phyloP scores from a whole-genome alignment of 2,797 vertebrate species.

The Bradypodion pumilum region DNA sequence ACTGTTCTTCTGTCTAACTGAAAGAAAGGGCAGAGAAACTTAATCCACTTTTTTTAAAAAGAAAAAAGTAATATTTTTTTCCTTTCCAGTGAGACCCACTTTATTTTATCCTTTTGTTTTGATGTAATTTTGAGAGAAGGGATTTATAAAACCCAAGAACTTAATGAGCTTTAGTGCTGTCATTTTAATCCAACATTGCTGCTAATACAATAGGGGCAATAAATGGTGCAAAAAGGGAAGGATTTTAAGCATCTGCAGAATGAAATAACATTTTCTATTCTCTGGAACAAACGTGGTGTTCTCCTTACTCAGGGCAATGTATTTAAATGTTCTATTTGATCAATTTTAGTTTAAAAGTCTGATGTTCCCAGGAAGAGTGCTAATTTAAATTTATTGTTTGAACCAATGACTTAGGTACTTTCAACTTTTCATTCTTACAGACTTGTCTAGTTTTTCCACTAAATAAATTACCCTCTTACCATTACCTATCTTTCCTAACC shows the following conservation, averaged over 20 bases:
- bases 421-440: not conserved
- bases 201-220: conserved; percentile 60
- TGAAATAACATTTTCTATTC: conserved; percentile 57
- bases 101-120: conserved; percentile 74
- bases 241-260: conserved; percentile 57
- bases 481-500: not conserved
- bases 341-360: conserved; percentile 34
- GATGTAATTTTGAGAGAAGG: conserved; percentile 70
- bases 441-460: conserved; percentile 45
- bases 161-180: conserved; percentile 75
- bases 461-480: conserved; percentile 22
- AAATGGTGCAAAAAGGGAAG: conserved; percentile 61
- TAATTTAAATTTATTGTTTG: conserved; percentile 34
- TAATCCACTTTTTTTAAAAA: conserved; percentile 77
- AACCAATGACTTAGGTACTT: not conserved
- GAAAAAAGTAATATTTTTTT: conserved; percentile 47
- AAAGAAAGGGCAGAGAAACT: conserved; percentile 64
- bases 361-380: conserved; percentile 8
- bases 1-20: conserved; percentile 62
- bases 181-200: conserved; percentile 71
- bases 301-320: conserved; percentile 32
- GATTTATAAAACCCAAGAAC: conserved; percentile 72
- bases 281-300: conserved; percentile 11
- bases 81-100: conserved; percentile 58
- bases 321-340: conserved; percentile 13